phyloP scores from a whole-genome alignment of 2,113 vertebrate species.

The Mohoua ochrocephala region DNA sequence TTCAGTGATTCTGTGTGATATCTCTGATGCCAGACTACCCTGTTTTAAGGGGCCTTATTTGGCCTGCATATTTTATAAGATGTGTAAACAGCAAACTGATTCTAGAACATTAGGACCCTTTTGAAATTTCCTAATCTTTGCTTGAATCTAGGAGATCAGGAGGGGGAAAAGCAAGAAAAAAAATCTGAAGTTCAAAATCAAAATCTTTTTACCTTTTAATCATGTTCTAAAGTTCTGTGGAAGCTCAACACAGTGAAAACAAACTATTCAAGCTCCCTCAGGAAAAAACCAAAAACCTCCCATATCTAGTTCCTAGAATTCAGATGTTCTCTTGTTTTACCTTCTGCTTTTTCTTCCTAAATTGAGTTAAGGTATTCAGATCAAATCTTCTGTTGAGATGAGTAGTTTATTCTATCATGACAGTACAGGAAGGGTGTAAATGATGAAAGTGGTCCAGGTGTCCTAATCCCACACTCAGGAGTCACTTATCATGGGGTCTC shows the following conservation, averaged over 20 bases:
- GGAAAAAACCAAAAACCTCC: accelerated
- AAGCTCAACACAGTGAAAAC: neutral
- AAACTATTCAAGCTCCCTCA: neutral
- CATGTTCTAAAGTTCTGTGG: neutral
- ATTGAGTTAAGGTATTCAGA: neutral
- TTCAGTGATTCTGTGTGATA: neutral
- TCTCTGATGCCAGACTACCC: neutral
- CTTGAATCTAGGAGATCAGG: neutral
- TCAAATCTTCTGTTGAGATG: neutral
- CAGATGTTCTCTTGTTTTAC: neutral
- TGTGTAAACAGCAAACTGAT: neutral
- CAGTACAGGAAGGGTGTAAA: neutral
- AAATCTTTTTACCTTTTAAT: neutral
- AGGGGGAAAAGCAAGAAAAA: accelerated
- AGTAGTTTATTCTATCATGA: neutral
- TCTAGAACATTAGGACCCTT: neutral
- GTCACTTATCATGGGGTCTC: neutral
- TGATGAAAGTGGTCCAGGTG: neutral
- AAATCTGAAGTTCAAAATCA: neutral
- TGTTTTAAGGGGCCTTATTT: neutral
- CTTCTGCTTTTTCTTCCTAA: neutral
- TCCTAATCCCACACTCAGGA: neutral
- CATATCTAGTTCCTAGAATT: neutral
- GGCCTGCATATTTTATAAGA: neutral
- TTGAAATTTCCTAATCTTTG: neutral